phyloP scores from a whole-genome alignment of 2,113 vertebrate genomes.

The Dascyllus trimaculatus region DNA sequence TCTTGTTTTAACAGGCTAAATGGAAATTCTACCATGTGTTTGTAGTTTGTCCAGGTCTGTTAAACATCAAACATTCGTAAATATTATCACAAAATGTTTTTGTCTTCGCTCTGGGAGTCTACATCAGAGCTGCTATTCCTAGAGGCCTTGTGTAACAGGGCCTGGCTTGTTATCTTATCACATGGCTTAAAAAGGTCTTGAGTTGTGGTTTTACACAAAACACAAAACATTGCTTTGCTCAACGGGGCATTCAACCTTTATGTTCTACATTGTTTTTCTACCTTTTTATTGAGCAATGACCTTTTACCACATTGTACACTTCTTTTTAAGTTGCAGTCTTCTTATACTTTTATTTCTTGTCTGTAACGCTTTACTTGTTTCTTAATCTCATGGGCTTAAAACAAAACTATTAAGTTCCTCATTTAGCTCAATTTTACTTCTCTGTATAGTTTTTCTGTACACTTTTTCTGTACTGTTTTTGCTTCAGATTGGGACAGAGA shows the following conservation, averaged over 20 bases:
- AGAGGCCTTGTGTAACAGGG: not conserved
- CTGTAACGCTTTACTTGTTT: not conserved
- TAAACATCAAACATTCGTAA: not conserved
- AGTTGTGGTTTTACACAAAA: too few species aligned
- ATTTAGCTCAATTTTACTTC: not conserved
- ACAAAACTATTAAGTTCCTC: not conserved
- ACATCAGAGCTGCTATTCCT: not conserved
- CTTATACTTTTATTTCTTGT: not conserved
- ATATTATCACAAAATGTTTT: conserved; percentile 1
- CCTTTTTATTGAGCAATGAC: not conserved
- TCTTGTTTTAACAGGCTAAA: conserved; percentile 19
- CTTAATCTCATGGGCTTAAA: not conserved
- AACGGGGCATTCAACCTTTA: not conserved
- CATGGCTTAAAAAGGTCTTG: not conserved
- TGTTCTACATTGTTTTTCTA: not conserved
- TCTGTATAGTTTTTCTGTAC: not conserved
- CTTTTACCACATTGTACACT: not conserved
- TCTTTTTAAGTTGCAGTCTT: not conserved
- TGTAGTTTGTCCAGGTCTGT: not conserved
- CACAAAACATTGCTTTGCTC: not conserved
- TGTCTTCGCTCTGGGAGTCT: not conserved
- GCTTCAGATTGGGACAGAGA: conserved; percentile 96
- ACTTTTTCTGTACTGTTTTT: conserved; percentile 13
- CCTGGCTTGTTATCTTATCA: not conserved
- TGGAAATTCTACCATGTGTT: not conserved